These are phyloP conservation scores for Malurus leucopterus DNA, from an alignment of 2,797 vertebrate genomes.

Conservation along the genomic window DNA sequence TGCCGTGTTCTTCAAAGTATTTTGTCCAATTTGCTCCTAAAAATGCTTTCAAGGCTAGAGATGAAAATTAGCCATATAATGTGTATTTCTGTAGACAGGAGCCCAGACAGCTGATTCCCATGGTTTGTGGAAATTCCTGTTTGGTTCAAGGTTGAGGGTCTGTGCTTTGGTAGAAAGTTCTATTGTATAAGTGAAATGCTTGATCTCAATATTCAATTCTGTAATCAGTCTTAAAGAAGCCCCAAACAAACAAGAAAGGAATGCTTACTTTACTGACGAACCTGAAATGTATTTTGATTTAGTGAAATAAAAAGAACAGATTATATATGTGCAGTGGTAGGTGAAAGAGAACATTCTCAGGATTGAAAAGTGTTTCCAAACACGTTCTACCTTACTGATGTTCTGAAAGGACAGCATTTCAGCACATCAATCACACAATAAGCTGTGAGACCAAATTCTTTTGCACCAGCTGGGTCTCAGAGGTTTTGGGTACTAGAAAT, in stretches of 20 bases:
- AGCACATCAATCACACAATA: neutral
- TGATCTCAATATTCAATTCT: neutral
- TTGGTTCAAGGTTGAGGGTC: neutral
- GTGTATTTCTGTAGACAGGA: neutral
- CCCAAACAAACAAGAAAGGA: neutral
- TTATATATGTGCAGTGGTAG: neutral
- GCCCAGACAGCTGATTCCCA: neutral
- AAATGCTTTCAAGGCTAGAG: neutral
- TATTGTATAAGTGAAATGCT: neutral
- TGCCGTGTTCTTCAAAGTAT: neutral
- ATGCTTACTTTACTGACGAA: neutral
- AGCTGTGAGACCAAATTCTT: neutral
- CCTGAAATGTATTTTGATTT: neutral
- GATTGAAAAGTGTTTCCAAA: neutral
- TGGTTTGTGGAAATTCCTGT: neutral
- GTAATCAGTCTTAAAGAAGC: neutral
- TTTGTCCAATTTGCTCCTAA: neutral
- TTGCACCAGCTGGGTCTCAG: neutral
- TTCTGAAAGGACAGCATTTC: neutral
- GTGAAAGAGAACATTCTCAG: neutral
- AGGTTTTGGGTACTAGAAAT: neutral
- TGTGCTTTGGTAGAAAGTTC: neutral
- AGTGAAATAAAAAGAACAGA: neutral
- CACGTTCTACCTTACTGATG: accelerated
- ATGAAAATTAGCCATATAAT: neutral